Base-by-base conservation (phyloP, 2,888 invertebrate genomes). In the Timandra comae region DNA sequence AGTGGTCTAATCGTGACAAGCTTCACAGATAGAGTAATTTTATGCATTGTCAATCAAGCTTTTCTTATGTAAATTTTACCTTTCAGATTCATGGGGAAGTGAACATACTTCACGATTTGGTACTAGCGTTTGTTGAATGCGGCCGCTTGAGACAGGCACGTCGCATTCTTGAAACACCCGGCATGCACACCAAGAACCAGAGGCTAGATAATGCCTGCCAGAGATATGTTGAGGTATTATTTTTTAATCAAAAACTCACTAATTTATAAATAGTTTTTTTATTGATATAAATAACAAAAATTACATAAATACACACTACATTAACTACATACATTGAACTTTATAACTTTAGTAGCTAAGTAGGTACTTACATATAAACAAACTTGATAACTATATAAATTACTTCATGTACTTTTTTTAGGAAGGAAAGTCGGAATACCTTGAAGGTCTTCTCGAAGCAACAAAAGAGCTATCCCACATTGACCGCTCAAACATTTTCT, bases 131-230 rank as follows among this genome's bases (percentile, higher is more conserved):
- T 63, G 88, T 96, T 2, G 95, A 96, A 61, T 93, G 93, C 51
- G 93, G 94, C 0, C 88, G 93, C 9, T 68, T 92, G 33, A 82
- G 91, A 12, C 95, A 96, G 65, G 96, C 96, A 0, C 87, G 91
- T 13, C 93, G 93, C 58, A 94, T 96, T 36, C 78, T 96, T 2
- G 93, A 95, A 80, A 96, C 95, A 0, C 94, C 95, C 0, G 95
- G 95, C 0, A 69, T 96, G 39, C 89, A 91, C 43, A 89, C 90
- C 0, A 74, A 90, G 13, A 89, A 90, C 23, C 88, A 90, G 9
- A 87, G 92, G 21, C 84, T 96, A 4, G 88, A 90, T 35, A 77
- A 68, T 11, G 91, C 90, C 3, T 93, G 93, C 60, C 88, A 89
- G 57, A 77, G 91, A 49, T 89, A 89, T 48, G 81, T 78, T 16